Percentiles rank a stretch among this genome's conserved stretches.
Conservation (phyloP, 2,797 vertebrate genomes). For the Lithobates sylvaticus region DNA sequence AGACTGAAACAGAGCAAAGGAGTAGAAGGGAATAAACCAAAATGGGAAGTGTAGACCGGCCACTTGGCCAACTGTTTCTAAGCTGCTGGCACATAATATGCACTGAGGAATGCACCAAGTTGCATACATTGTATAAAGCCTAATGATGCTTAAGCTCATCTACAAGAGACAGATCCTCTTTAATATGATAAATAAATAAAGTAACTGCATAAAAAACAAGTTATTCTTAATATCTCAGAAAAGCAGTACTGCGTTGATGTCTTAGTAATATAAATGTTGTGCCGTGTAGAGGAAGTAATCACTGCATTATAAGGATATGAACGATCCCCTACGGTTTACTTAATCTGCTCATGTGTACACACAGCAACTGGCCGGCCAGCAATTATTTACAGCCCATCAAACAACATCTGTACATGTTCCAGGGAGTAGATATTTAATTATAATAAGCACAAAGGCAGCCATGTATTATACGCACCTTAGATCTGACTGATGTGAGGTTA, state of each 20-base stretch:
- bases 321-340: neutral
- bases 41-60: too few species aligned
- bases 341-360: neutral
- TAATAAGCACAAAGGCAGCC: conserved; percentile 15
- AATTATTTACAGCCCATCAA: conserved; percentile 25
- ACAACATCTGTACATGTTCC: conserved; percentile 19
- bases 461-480: neutral
- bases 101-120: too few species aligned
- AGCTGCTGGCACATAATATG: too few species aligned
- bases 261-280: neutral
- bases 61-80: too few species aligned
- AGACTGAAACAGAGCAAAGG: too few species aligned
- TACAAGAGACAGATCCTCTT: too few species aligned
- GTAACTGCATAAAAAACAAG: neutral
- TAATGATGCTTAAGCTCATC: too few species aligned
- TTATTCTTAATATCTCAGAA: neutral
- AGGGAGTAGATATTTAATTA: conserved; percentile 21
- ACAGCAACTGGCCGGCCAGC: neutral
- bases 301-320: neutral
- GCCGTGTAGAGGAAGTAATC: neutral
- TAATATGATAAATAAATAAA: neutral
- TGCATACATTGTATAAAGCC: too few species aligned
- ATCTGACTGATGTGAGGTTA: conserved; percentile 8
- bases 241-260: neutral
- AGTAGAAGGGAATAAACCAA: too few species aligned